These are phyloP conservation scores for Tiaroga cobitis DNA, from an alignment of 2,797 vertebrate species.

Conservation along the genomic window DNA sequence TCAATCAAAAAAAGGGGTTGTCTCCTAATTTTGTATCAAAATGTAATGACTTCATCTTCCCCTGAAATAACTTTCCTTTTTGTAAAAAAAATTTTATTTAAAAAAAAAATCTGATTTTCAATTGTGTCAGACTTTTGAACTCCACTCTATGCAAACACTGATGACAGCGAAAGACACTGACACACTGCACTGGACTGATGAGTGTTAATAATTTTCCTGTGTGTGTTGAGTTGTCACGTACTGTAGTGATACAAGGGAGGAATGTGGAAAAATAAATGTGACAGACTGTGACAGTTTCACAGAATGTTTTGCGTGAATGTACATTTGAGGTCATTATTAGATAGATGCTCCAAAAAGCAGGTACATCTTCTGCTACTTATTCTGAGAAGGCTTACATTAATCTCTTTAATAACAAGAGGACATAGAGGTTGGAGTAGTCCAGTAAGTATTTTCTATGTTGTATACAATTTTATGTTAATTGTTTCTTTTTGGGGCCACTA, in stretches of 20 bases:
- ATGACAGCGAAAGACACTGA: not conserved
- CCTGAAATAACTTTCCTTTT: not conserved
- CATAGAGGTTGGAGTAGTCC: not conserved
- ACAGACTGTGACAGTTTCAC: not conserved
- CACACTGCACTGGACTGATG: not conserved
- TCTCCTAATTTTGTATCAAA: not conserved
- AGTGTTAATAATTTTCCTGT: conserved; percentile 6
- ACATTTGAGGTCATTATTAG: not conserved
- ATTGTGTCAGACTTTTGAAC: conserved; percentile 22
- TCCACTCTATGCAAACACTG: not conserved
- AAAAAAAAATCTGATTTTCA: not conserved
- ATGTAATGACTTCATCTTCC: not conserved
- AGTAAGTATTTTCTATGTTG: not conserved
- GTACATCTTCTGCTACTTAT: no score
- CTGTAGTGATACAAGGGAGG: not conserved
- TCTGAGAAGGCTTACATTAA: not conserved
- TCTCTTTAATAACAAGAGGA: not conserved
- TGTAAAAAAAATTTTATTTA: no score
- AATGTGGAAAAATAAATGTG: not conserved
- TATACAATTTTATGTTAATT: not conserved
- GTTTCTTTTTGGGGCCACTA: not conserved
- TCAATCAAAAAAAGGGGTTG: not conserved
- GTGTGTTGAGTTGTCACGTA: not conserved
- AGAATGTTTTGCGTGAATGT: not conserved
- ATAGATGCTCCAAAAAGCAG: not conserved